These are phyloP conservation scores for Porites cylindrica DNA, from an alignment of 92 coral and sea anemone species.

Conservation along the genomic window DNA sequence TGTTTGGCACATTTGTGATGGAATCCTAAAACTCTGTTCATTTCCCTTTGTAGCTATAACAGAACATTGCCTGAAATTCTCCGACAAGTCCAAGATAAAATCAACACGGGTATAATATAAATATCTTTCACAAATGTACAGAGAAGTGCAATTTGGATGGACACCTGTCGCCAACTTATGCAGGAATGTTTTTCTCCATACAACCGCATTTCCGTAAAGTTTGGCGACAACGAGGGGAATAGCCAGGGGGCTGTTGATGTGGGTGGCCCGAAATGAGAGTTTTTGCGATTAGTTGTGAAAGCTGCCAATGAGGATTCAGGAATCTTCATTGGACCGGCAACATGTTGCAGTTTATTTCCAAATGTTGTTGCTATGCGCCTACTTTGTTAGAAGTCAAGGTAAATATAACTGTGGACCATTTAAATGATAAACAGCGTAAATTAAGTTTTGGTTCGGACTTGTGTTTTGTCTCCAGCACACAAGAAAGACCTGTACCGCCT, in stretches of 20 bases:
- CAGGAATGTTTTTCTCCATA: slow-evolving; percentile 45
- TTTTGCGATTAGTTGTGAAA: slow-evolving; percentile 45
- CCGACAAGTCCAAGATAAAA: not conserved
- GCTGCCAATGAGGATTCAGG: slow-evolving; percentile 65
- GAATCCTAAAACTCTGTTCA: too few relatives aligned
- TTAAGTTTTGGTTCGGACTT: not conserved
- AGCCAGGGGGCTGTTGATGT: slow-evolving; percentile 62
- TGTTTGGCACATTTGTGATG: too few relatives aligned
- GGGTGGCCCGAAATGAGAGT: slow-evolving; percentile 66
- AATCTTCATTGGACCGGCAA: slow-evolving; percentile 22
- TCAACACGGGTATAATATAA: not conserved
- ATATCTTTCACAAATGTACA: slow-evolving; percentile 39
- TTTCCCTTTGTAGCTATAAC: slow-evolving; percentile 4
- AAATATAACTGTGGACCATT: not conserved
- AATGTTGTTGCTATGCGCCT: slow-evolving; percentile 50
- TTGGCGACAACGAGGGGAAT: slow-evolving; percentile 53
- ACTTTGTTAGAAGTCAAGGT: not conserved
- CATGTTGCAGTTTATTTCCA: slow-evolving; percentile 38
- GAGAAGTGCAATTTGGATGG: slow-evolving; percentile 49
- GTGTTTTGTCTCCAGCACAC: slow-evolving; percentile 35
- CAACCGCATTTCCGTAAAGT: slow-evolving; percentile 43
- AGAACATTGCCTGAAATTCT: not conserved
- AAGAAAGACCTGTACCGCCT: slow-evolving; percentile 54
- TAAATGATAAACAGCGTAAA: not conserved
- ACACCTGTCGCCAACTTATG: slow-evolving; percentile 49